These are phyloP conservation scores for Hyalella azteca DNA, from an alignment of 2,888 invertebrate species.

Conservation along the genomic window DNA sequence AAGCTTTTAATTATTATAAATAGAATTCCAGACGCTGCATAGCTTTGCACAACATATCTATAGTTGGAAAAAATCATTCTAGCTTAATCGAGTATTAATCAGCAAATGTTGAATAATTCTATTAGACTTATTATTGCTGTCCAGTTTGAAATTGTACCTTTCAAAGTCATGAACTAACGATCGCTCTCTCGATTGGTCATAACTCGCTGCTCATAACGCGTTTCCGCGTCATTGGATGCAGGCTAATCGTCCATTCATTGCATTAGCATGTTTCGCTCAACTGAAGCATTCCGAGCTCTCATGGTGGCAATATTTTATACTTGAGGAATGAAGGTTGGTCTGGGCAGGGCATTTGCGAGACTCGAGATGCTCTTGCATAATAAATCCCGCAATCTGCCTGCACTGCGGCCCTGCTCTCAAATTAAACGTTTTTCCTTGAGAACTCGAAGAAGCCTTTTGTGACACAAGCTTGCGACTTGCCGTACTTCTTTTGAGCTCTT, in stretches of 20 bases:
- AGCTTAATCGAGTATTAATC: too few relatives aligned
- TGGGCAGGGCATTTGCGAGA: constrained; percentile 26
- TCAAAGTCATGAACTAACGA: too few relatives aligned
- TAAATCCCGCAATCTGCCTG: constrained; percentile 36
- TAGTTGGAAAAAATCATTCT: too few relatives aligned
- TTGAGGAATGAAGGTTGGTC: constrained; percentile 7
- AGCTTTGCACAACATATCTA: too few relatives aligned
- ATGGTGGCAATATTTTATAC: constrained; percentile 20
- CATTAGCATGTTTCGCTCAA: background rate
- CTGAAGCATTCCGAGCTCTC: constrained; percentile 27
- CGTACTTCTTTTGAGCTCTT: constrained; percentile 9
- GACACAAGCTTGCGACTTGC: constrained; percentile 22
- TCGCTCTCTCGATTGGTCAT: too few relatives aligned
- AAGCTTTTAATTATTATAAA: too few relatives aligned
- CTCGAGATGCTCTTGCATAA: constrained; percentile 26
- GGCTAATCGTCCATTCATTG: constrained; percentile 26
- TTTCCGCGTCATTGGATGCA: background rate
- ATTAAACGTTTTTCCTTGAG: constrained; percentile 27
- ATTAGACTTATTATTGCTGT: too few relatives aligned
- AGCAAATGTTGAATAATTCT: too few relatives aligned
- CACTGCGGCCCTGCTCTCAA: constrained; percentile 25
- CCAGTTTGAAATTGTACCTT: too few relatives aligned
- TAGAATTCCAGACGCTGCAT: too few relatives aligned
- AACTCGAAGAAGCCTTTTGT: constrained; percentile 22
- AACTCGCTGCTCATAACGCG: background rate